Percentiles rank a stretch among this genome's conserved stretches.
phyloP scores from a whole-genome alignment of 2,113 vertebrate genomes.

The Panthera tigris region DNA sequence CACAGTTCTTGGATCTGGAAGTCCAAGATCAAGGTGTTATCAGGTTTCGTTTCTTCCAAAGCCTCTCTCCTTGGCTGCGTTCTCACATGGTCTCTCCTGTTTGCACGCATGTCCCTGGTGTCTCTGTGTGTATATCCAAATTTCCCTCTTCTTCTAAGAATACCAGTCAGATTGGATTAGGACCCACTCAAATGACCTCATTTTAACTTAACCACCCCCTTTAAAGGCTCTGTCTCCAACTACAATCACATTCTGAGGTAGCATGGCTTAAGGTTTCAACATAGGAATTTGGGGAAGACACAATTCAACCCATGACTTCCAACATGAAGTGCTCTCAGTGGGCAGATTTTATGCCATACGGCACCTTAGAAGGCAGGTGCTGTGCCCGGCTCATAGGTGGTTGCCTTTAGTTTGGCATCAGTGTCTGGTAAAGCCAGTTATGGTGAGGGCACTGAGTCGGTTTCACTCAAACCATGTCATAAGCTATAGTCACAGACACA shows the following conservation, averaged over 20 bases:
- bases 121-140: neutral
- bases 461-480: conserved; percentile 38
- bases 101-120: neutral
- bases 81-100: neutral
- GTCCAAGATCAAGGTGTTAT: neutral
- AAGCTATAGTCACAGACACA: neutral
- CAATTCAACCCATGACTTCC: neutral
- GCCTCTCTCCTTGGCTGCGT: neutral
- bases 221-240: neutral
- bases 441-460: neutral
- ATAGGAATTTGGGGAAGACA: neutral
- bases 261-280: neutral
- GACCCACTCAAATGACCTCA: neutral
- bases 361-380: neutral
- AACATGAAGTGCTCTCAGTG: neutral
- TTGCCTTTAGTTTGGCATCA: neutral
- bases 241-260: neutral
- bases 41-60: neutral
- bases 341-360: neutral
- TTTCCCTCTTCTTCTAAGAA: neutral
- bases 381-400: neutral
- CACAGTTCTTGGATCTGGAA: neutral
- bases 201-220: neutral
- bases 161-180: neutral
- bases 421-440: conserved; percentile 25